These are phyloP conservation scores for Zaprionus obscuricornis DNA, from an alignment of 2,888 invertebrate species.

Conservation along the genomic window DNA sequence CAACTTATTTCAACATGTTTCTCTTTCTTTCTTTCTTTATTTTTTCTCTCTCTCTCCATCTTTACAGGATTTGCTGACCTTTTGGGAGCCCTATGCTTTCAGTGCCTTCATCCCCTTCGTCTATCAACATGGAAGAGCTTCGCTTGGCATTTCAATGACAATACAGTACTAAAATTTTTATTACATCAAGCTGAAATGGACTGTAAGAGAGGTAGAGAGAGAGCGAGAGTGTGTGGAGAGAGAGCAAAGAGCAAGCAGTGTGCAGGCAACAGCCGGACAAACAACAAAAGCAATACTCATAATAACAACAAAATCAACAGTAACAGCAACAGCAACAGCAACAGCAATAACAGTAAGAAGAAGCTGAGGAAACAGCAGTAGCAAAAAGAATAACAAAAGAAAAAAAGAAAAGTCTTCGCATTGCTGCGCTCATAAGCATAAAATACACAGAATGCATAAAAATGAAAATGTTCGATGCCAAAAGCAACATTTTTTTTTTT, in stretches of 20 bases:
- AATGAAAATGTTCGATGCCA: constrained; percentile 25
- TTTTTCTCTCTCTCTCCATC: too few species aligned
- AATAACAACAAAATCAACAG: neutral
- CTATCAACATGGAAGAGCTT: too few species aligned
- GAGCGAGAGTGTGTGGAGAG: neutral
- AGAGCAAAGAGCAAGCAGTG: neutral
- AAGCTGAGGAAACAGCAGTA: constrained; percentile 12
- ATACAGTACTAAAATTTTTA: constrained; percentile 53
- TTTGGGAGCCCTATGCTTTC: constrained; percentile 7
- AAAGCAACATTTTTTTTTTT: constrained; percentile 35
- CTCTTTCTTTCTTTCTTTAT: too few species aligned
- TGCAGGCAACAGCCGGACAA: constrained; percentile 32
- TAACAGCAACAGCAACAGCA: constrained; percentile 10
- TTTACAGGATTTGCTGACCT: constrained; percentile 36
- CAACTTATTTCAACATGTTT: constrained; percentile 18
- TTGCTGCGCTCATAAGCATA: constrained; percentile 66
- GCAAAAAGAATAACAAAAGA: constrained; percentile 20
- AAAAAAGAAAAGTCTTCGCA: constrained; percentile 31
- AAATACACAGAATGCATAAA: constrained; percentile 46
- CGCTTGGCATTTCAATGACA: constrained; percentile 40
- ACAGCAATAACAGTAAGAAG: constrained; percentile 24
- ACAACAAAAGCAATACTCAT: constrained; percentile 36
- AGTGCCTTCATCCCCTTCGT: too few species aligned
- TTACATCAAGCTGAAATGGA: too few species aligned
- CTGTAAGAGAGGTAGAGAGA: too few species aligned